phyloP scores from a whole-genome alignment of 2,113 vertebrate species.

The zebrafish (Danio rerio) region GRCz12tu NC_133187.1:36630001-36630500 shows the following conservation, averaged over 20 bases:
- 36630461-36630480: neutral
- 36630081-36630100: neutral
- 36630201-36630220: neutral
- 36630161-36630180: neutral
- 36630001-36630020: neutral
- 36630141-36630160: neutral
- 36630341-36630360: neutral
- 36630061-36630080: neutral
- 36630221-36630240: conserved; percentile 15
- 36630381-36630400: neutral
- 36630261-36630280: neutral
- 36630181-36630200: neutral
- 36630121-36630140: neutral
- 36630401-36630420: neutral
- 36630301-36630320: neutral
- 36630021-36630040: neutral
- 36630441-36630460: neutral
- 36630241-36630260: neutral
- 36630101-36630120: neutral
- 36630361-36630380: neutral
- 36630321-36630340: neutral
- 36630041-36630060: neutral
- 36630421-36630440: neutral
- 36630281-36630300: neutral
- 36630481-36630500: neutral